Evolutionary conservation across 23 tunicate genomes (phyloP), one percentile per base, ranked within the genome.

Genomic region (Corella eumyota): DNA sequence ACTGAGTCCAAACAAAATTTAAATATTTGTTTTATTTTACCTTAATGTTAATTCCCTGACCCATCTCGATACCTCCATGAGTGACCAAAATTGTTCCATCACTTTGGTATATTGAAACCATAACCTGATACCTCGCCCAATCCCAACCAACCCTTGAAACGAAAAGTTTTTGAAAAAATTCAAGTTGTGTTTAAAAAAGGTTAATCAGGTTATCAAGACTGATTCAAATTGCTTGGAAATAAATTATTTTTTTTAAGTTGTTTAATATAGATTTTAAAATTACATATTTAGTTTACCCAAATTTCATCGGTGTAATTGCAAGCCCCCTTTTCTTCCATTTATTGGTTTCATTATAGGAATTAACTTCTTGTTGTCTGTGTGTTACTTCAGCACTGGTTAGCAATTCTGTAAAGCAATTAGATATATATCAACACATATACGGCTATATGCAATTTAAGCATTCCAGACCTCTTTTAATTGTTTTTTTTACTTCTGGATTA

Each of bases 1-100:
- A 20, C 58, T 20, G 15, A 52, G 24, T 20, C 24, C 32, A 56
- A 29, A 56, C 19, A 2, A 29, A 13, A 29, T 22, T 22, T 27
- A 27, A 11, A 33, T 17, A 4, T 2, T 2, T 17, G 6, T 62
- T 7, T 19, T 54, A 13, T 21, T 51, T 15, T 32, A 88, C 88
- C 81, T 88, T 88, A n/a, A 74, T 88, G 60, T 73, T 73, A 21
- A 88, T 67, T 32, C 96, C 96, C 68, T 88, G 96, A 2, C 96
- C 96, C 24, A 36, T n/a, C 21, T 88, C 96, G 45, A 88, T 78
- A 1, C 87, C 96, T 5, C 88, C 96, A 49, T 74, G 73, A 0
- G 96, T 67, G 25, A 88, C 78, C 21, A 88, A 58, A 56, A 88
- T 77, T 30, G 67, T 56, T 7, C 96, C 96, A 64, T 88, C 96